Evolutionary conservation across 2,113 vertebrate genomes (phyloP).

Genomic region (Toxotes chatareus): DNA sequence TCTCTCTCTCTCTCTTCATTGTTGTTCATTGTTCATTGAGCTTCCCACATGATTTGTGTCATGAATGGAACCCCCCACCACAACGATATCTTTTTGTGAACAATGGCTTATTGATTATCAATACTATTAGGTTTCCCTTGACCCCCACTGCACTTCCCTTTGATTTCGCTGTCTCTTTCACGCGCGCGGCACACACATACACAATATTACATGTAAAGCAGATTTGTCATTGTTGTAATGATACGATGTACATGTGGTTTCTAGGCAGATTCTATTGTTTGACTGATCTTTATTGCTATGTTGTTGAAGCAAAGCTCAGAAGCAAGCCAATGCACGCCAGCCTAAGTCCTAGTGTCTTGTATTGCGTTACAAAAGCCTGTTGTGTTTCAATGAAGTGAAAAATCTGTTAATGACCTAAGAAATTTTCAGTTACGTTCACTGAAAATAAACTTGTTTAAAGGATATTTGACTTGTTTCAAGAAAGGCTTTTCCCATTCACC

Average conservation of each 20-base stretch:
- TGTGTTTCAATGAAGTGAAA: constrained; percentile 5
- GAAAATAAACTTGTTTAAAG: neutral
- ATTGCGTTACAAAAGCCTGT: neutral
- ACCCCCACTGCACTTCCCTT: neutral
- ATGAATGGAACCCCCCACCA: constrained; percentile 12
- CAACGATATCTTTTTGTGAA: constrained; percentile 41
- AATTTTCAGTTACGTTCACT: neutral
- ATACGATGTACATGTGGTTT: neutral
- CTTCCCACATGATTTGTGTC: neutral
- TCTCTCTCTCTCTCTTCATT: constrained; percentile 1
- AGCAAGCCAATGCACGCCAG: neutral
- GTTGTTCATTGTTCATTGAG: neutral
- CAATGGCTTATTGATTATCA: constrained; percentile 70
- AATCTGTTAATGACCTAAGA: neutral
- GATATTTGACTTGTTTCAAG: constrained; percentile 9
- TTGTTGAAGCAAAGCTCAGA: constrained; percentile 7
- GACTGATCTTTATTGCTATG: constrained; percentile 28
- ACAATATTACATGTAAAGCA: neutral
- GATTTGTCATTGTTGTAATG: constrained; percentile 9
- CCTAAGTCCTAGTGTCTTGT: constrained; percentile 14
- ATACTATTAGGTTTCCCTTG: constrained; percentile 31
- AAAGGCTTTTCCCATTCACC: neutral
- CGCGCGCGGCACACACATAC: neutral
- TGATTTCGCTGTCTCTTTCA: neutral
- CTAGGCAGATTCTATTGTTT: neutral